These are phyloP conservation scores for Pseudopipra pipra DNA, from an alignment of 2,113 vertebrate species.

Conservation along the genomic window DNA sequence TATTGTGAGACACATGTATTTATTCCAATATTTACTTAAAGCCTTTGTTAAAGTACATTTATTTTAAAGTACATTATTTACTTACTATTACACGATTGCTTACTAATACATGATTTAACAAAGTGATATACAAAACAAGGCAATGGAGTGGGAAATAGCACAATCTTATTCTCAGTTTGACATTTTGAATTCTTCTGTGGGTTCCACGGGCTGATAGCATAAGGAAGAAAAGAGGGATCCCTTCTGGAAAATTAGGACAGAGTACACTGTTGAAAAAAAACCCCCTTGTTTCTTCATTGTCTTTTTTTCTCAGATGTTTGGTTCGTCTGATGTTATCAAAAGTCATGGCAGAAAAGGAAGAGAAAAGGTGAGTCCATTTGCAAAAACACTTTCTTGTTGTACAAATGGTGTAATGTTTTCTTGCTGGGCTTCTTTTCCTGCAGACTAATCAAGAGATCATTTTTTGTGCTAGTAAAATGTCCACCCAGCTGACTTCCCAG, in stretches of 20 bases:
- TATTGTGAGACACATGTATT: not conserved
- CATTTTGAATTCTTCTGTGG: not conserved
- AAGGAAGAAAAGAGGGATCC: not conserved
- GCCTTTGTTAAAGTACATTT: not conserved
- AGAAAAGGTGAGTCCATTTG: slow-evolving; percentile 70
- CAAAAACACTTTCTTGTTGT: not conserved
- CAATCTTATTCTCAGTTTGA: not conserved
- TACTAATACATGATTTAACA: not conserved
- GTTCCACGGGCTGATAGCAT: not conserved
- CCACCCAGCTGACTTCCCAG: not conserved
- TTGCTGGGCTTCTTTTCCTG: not conserved
- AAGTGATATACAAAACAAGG: not conserved
- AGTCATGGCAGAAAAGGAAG: slow-evolving; percentile 63
- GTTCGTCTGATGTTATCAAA: slow-evolving; percentile 78
- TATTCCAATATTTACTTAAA: not conserved
- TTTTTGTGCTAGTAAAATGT: not conserved
- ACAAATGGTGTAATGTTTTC: not conserved
- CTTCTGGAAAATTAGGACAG: not conserved
- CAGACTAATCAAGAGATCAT: not conserved
- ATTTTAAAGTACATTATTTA: not conserved
- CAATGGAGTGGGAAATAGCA: not conserved
- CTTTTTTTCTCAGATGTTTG: slow-evolving; percentile 82
- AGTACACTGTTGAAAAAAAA: not conserved
- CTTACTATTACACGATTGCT: not conserved
- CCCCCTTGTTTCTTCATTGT: not conserved